These are phyloP conservation scores for Mycalesis mineus DNA, from an alignment of 2,888 invertebrate species.

Conservation along the genomic window DNA sequence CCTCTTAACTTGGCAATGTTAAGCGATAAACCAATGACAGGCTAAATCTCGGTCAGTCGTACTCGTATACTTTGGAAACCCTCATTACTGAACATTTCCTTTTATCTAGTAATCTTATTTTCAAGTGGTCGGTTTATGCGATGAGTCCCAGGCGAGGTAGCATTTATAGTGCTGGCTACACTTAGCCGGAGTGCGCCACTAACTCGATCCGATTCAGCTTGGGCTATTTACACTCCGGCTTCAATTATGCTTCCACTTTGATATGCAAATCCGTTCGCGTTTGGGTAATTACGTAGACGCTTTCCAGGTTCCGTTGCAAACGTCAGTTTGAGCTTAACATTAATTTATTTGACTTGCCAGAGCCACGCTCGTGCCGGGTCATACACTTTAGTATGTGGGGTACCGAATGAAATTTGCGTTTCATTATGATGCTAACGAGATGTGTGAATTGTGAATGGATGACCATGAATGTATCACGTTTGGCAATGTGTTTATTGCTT, in stretches of 20 bases:
- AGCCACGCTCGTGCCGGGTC: conserved; percentile 20
- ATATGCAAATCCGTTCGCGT: conserved; percentile 74
- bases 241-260: conserved; percentile 75
- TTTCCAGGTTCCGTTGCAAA: conserved; percentile 60
- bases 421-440: conserved; percentile 25
- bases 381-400: conserved; percentile 16
- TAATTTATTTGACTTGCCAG: conserved; percentile 32
- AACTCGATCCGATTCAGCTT: conserved; percentile 73
- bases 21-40: not conserved
- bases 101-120: conserved; percentile 30
- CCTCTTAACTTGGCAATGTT: not conserved
- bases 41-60: not conserved
- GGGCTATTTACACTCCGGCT: conserved; percentile 71
- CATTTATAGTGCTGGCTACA: conserved; percentile 49
- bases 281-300: conserved; percentile 71
- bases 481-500: conserved; percentile 5
- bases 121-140: conserved; percentile 27
- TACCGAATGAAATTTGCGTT: conserved; percentile 18
- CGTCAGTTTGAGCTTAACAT: conserved; percentile 48
- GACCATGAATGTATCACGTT: conserved; percentile 6
- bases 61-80: conserved; percentile 13
- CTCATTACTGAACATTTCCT: conserved; percentile 21
- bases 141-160: conserved; percentile 29
- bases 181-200: conserved; percentile 60
- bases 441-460: conserved; percentile 22